These are phyloP conservation scores for Nycticorax nycticorax DNA, from an alignment of 2,113 vertebrate genomes.

Conservation along the genomic window DNA sequence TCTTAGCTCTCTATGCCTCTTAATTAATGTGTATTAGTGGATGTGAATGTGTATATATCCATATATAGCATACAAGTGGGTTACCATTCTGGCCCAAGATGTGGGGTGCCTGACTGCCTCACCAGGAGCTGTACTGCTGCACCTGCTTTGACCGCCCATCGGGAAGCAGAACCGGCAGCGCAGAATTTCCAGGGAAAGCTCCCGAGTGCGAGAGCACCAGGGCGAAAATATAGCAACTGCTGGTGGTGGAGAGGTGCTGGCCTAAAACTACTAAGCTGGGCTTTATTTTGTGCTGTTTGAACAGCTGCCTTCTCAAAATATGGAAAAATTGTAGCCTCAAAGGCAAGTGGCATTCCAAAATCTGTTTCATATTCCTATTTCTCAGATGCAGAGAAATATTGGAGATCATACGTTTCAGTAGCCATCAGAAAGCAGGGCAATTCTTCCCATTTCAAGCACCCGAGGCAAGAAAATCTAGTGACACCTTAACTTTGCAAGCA, in stretches of 20 bases:
- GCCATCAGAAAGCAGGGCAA: background rate
- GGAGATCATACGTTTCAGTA: background rate
- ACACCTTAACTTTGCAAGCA: background rate
- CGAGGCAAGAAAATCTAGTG: background rate
- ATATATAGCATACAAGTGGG: background rate
- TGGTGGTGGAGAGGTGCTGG: background rate
- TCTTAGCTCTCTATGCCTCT: conserved; percentile 16
- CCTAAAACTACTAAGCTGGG: background rate
- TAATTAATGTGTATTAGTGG: background rate
- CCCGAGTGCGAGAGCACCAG: background rate
- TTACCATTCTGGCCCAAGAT: background rate
- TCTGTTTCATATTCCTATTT: background rate
- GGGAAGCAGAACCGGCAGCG: rapidly evolving
- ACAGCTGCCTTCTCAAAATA: background rate
- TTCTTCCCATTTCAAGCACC: background rate
- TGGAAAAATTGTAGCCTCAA: background rate
- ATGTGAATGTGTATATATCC: background rate
- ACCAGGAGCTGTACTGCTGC: background rate
- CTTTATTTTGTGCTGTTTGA: background rate
- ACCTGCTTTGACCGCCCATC: rapidly evolving
- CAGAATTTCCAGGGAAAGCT: background rate
- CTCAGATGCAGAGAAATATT: background rate
- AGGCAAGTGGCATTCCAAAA: background rate
- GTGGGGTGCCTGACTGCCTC: background rate
- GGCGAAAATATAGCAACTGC: background rate